Evolutionary conservation across 2,888 invertebrate species (phyloP).

Genomic region (Melanchra persicariae): DNA sequence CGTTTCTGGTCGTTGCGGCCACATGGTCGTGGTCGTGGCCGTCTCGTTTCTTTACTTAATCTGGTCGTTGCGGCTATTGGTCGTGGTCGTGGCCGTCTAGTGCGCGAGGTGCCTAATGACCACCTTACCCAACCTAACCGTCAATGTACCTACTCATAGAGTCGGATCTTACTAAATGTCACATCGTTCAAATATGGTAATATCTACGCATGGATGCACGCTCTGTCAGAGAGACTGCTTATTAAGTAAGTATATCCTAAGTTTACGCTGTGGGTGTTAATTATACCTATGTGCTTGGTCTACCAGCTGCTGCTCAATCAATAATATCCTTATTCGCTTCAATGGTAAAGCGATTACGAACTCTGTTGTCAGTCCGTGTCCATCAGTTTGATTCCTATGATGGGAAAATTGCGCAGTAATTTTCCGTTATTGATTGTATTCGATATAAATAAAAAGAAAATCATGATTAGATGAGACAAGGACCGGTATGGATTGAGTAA

Average conservation of each 20-base stretch:
- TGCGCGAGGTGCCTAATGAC: no score
- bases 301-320: constrained; percentile 22
- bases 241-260: constrained; percentile 24
- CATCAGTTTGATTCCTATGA: neutral
- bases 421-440: no score
- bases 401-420: neutral
- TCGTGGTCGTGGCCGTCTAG: no score
- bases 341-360: neutral
- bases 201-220: neutral
- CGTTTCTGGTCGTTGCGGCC: no score
- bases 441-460: no score
- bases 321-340: constrained; percentile 1
- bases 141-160: no score
- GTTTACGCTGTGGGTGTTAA: constrained; percentile 28
- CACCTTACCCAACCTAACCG: no score
- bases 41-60: no score
- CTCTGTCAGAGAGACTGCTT: constrained; percentile 21
- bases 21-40: no score
- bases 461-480: neutral
- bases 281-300: constrained; percentile 9
- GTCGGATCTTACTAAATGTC: constrained; percentile 17
- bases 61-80: no score
- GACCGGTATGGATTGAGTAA: neutral
- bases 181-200: constrained; percentile 22
- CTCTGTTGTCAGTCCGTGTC: neutral